Conservation (phyloP, 2,797 vertebrate genomes). For the Eospalax fontanierii region DNA sequence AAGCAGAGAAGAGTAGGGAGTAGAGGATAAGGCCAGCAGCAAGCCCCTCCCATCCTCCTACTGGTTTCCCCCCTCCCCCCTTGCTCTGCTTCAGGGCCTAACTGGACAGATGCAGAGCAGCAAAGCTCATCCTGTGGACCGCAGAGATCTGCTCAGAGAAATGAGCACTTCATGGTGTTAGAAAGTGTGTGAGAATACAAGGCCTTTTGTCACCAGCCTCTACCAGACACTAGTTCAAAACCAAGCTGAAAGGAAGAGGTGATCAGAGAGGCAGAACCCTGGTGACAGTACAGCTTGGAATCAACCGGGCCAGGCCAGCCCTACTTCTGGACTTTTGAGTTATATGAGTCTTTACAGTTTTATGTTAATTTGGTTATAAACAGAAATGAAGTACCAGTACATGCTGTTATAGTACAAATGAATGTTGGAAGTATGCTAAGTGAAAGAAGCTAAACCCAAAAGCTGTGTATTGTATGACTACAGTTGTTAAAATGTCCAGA, state of each 20-base stretch:
- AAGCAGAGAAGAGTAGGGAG: background rate
- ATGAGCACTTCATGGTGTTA: background rate
- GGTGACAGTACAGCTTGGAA: background rate
- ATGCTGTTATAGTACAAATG: background rate
- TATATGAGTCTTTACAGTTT: background rate
- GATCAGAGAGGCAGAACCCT: background rate
- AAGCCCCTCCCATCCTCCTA: too few species aligned
- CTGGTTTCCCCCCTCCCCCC: background rate
- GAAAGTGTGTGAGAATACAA: background rate
- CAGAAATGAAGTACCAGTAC: too few species aligned
- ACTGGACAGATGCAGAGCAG: background rate
- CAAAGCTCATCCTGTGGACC: background rate
- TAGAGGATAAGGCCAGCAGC: background rate
- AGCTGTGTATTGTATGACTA: accelerated
- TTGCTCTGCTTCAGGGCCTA: background rate
- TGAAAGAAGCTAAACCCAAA: background rate
- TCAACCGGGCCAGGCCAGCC: background rate
- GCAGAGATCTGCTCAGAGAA: background rate
- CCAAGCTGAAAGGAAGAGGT: background rate
- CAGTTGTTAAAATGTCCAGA: too few species aligned
- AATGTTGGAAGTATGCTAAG: background rate
- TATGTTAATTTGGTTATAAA: too few species aligned
- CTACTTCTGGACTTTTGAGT: background rate
- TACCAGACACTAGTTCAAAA: background rate
- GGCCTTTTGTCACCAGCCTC: background rate